A percentile compares a stretch with the other conserved stretches of the same genome.
phyloP scores from a whole-genome alignment of 2,888 invertebrate species.

The Melolontha melolontha region DNA sequence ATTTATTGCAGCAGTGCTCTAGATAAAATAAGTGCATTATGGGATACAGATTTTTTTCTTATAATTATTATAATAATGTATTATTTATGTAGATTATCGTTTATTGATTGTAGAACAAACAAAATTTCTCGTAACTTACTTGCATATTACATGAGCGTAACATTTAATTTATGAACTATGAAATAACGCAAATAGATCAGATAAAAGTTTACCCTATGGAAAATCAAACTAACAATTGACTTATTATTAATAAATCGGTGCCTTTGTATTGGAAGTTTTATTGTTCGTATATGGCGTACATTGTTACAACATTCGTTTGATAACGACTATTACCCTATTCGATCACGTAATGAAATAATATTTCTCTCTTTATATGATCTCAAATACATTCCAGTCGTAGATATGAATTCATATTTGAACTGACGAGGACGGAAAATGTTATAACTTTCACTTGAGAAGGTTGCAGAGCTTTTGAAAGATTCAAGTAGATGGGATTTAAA shows the following conservation, averaged over 20 bases:
- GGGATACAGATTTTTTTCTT: no score
- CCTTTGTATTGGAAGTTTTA: slow-evolving; percentile 31
- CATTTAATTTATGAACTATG: slow-evolving; percentile 32
- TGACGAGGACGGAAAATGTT: slow-evolving; percentile 9
- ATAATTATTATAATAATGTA: no score
- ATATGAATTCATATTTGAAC: slow-evolving; percentile 6
- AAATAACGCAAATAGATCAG: slow-evolving; percentile 19
- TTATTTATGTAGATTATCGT: neutral
- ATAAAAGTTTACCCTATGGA: slow-evolving; percentile 24
- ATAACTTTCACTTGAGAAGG: slow-evolving; percentile 33
- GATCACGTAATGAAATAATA: slow-evolving; percentile 21
- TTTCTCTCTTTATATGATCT: slow-evolving; percentile 15
- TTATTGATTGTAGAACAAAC: neutral
- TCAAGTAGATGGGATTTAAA: slow-evolving; percentile 24
- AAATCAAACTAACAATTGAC: slow-evolving; percentile 24
- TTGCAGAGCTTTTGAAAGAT: slow-evolving; percentile 25
- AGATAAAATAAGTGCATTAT: no score
- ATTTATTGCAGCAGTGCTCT: no score
- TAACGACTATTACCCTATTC: slow-evolving; percentile 20
- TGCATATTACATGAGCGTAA: slow-evolving; percentile 11
- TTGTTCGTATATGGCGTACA: slow-evolving; percentile 16
- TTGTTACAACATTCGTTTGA: slow-evolving; percentile 28
- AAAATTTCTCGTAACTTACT: slow-evolving; percentile 1
- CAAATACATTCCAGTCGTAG: neutral
- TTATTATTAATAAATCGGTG: slow-evolving; percentile 28